Base-by-base conservation (phyloP, 2,113 vertebrate species). In the Podilymbus podiceps region DNA sequence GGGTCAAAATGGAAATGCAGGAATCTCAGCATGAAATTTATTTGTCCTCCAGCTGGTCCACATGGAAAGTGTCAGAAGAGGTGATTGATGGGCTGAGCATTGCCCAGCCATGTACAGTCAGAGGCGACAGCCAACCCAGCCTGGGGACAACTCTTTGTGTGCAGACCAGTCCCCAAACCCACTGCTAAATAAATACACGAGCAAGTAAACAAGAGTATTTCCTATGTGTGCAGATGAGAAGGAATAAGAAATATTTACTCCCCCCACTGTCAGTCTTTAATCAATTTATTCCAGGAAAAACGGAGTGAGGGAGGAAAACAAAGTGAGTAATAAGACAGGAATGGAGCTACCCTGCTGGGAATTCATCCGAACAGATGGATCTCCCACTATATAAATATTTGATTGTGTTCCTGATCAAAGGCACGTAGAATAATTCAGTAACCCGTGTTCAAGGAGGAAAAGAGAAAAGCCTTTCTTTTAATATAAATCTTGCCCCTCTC, bases 351-450 rank as follows among this genome's bases (percentile, higher is more conserved):
- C 56, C 84, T 1, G 18, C 71, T 31, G 88, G 79, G 84, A 74
- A 78, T 75, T 64, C 56, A 66, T 24, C 78, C 1, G 21, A 88
- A 35, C 68, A 76, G 83, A 52, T 33, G 33, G 86, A 66, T 84
- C 50, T 74, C 50, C 52, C 58, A 42, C 46, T 55, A 20, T 46
- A 75, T 91, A 86, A 94, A 91, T 94, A 94, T 89, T 91, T 91
- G 49, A 86, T 82, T 0, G 0, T 53, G 49, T 59, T 91, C 86
- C 76, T 59, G 81, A 71, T 95, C 89, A 91, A 91, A 78, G 52
- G 52, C 56, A 50, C 0, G 9, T 21, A 49, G 27, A 75, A 17
- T 50, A 71, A 93, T 35, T 52, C 78, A 89, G 50, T 23, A 89
- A 53, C 38, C 71, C 40, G 27, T 40, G 50, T 44, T 82, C 44